Base-by-base conservation (phyloP, 2,888 invertebrate genomes). In the Polia nebulosa region DNA sequence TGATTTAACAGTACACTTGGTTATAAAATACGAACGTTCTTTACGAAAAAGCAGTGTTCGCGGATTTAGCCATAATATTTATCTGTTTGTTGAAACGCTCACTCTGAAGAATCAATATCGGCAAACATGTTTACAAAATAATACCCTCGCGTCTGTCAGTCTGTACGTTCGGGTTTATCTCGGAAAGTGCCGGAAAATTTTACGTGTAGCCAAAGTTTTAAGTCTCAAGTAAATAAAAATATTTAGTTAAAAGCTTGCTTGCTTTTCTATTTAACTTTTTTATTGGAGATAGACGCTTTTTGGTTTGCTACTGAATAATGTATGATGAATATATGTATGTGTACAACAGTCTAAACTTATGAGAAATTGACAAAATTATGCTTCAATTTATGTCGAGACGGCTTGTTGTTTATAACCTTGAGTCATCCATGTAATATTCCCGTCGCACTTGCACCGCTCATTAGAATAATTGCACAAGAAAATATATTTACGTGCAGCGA, bases 401-500 rank as follows among this genome's bases (percentile, higher is more conserved):
- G 32, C 41, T 52, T 25, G 45, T 45, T 55, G 22, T 60, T 34
- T 20, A 64, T 47, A 65, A 62, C 36, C 55, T 66, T 71, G 67
- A 75, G 34, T 67, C 45, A 45, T 52, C 29, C 20, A 44, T 39
- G 20, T 61, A 52, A 51, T 60, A 66, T 62, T 59, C 65, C 45
- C 9, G 49, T 49, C 61, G 3, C 41, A 53, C 64, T 61, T 64
- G 64, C 69, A 67, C 56, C 41, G 51, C 39, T 72, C 60, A 78
- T 71, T 72, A 72, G 52, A 81, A 58, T 69, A 76, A 76, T 70
- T 81, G 76, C 79, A 79, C 69, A 44, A 69, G 72, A 66, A 72
- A 78, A 55, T 67, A 53, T 80, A 75, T 78, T 71, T 73, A 69
- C 71, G 73, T 71, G 69, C 73, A 79, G 76, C 27, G 66, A 76